phyloP scores from a whole-genome alignment of 2,797 vertebrate genomes.

The Syncerus caffer region DNA sequence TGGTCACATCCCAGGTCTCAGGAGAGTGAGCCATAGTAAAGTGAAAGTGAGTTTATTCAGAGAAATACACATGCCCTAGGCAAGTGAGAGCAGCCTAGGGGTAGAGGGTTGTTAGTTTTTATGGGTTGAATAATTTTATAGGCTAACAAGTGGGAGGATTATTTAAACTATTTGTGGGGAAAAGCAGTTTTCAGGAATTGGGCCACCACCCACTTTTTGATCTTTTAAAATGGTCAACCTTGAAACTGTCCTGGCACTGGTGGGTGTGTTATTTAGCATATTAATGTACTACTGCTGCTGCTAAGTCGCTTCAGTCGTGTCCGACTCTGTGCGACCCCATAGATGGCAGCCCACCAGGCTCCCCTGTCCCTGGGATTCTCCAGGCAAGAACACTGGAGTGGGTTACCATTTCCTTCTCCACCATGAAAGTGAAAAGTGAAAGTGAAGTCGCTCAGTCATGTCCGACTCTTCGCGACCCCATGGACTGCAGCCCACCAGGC shows the following conservation, averaged over 20 bases:
- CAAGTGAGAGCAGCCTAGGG: neutral
- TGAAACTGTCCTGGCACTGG: neutral
- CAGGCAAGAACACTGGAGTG: no score
- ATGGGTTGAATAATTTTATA: neutral
- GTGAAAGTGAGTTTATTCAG: neutral
- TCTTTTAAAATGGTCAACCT: neutral
- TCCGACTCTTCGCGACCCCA: fast-evolving
- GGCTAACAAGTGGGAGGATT: neutral
- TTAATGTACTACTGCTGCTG: neutral
- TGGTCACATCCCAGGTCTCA: neutral
- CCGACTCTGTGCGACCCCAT: no score
- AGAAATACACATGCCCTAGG: neutral
- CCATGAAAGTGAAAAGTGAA: no score
- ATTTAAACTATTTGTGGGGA: neutral
- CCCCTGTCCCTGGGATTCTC: no score
- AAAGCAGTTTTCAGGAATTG: neutral
- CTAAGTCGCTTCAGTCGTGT: no score
- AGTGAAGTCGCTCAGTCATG: no score
- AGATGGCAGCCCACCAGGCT: no score
- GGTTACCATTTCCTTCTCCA: no score
- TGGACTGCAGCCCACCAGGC: no score
- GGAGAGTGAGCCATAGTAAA: neutral
- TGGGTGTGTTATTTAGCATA: neutral
- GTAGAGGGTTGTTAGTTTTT: neutral
- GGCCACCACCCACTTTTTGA: neutral